Percentiles rank a stretch among this genome's conserved stretches.
Evolutionary conservation across 2,797 vertebrate species (phyloP).

Genomic region (Mormyrops attenuatus): DNA sequence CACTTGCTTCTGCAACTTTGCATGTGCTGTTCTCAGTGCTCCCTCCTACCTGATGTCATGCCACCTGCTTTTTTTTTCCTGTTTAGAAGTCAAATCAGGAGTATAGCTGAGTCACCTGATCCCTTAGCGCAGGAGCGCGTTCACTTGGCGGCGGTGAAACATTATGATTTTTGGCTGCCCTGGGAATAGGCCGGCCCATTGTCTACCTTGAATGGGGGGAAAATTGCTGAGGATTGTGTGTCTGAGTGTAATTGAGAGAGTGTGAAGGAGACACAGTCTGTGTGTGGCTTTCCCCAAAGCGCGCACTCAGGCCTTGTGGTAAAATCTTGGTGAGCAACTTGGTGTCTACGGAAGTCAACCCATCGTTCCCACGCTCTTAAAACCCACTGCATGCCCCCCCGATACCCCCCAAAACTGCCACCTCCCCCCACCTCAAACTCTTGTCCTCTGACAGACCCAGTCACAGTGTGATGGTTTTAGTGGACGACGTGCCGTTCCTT

Average conservation of each 20-base stretch:
- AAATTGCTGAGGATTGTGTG: constrained; percentile 3
- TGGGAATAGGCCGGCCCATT: background rate
- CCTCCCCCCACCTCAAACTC: background rate
- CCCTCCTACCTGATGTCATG: background rate
- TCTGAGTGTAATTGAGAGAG: background rate
- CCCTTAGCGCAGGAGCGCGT: background rate
- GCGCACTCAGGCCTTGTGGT: background rate
- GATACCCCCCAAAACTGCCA: background rate
- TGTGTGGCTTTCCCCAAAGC: constrained; percentile 23
- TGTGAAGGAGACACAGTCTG: constrained; percentile 1
- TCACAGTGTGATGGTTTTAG: background rate
- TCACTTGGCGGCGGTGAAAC: background rate
- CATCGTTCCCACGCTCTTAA: constrained; percentile 18
- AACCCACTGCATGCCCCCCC: background rate
- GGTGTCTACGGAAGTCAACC: constrained; percentile 22
- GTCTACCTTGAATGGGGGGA: background rate
- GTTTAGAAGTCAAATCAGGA: background rate
- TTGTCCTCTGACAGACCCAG: background rate
- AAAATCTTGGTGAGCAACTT: background rate
- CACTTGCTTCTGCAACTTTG: background rate
- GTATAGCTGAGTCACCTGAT: background rate
- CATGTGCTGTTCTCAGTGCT: background rate
- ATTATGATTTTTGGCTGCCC: background rate
- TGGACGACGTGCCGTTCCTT: background rate
- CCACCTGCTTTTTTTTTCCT: background rate